phyloP scores from a whole-genome alignment of 2,113 vertebrate genomes.

The Peromyscus californicus region DNA sequence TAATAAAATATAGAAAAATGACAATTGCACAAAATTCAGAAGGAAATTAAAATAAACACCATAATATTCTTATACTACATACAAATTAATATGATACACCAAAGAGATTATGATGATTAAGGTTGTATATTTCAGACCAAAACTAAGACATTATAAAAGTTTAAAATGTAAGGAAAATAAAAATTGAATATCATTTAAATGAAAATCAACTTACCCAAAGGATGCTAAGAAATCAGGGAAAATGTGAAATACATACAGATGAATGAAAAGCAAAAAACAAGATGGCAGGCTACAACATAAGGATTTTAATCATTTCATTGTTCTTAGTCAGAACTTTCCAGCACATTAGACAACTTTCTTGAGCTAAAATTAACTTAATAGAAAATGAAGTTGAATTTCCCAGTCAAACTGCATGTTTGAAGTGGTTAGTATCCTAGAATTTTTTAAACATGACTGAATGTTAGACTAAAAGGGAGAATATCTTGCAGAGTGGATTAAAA shows the following conservation, averaged over 20 bases:
- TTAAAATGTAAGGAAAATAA: background rate
- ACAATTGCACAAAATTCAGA: background rate
- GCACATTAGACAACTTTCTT: background rate
- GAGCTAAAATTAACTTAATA: background rate
- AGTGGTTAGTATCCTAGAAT: background rate
- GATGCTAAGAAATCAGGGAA: background rate
- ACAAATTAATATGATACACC: background rate
- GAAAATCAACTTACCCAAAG: background rate
- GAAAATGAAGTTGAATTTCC: background rate
- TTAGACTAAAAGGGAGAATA: background rate
- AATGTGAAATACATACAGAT: background rate
- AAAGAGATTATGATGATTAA: background rate
- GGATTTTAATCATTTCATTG: background rate
- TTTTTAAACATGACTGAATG: background rate
- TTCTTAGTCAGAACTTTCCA: background rate
- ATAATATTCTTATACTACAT: background rate
- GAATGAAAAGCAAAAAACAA: background rate
- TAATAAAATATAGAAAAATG: background rate
- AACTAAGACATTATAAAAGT: background rate
- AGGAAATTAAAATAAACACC: no score
- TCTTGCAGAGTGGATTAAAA: no score
- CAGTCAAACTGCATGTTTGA: background rate
- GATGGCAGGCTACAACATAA: background rate
- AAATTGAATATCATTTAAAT: background rate
- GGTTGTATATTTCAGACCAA: background rate